Evolutionary conservation across 2,888 invertebrate species (phyloP).

Genomic region (Drosophila maculinotata): DNA sequence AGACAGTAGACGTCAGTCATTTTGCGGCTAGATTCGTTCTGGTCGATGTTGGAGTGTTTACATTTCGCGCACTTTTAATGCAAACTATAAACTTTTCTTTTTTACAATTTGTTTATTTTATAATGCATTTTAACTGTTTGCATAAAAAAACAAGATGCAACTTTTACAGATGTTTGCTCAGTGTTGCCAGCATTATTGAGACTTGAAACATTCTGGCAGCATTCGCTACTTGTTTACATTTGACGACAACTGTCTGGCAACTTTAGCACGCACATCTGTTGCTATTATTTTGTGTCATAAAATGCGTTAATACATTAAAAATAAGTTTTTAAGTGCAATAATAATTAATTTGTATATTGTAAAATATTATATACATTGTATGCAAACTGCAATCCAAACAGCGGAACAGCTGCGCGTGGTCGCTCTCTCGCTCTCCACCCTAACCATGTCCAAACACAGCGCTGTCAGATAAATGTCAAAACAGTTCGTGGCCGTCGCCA

Average conservation of each 20-base stretch:
- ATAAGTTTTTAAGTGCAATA: neutral
- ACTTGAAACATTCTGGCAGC: slow-evolving; percentile 20
- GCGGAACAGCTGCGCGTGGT: slow-evolving; percentile 28
- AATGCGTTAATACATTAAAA: slow-evolving; percentile 2
- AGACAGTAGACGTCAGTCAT: slow-evolving; percentile 85
- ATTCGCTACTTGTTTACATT: slow-evolving; percentile 38
- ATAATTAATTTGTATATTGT: neutral
- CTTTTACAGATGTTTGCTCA: slow-evolving; percentile 43
- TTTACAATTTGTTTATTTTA: slow-evolving; percentile 28
- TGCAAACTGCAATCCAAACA: neutral
- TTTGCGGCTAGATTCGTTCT: slow-evolving; percentile 23
- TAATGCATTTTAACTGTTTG: slow-evolving; percentile 40
- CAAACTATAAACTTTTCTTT: neutral
- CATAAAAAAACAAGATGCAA: slow-evolving; percentile 41
- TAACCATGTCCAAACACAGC: neutral
- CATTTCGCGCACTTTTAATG: slow-evolving; percentile 24
- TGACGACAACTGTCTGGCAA: slow-evolving; percentile 25
- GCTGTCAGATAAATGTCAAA: slow-evolving; percentile 76
- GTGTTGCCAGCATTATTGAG: slow-evolving; percentile 33
- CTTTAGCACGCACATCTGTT: slow-evolving; percentile 30
- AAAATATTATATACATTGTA: neutral
- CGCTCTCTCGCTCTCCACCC: neutral
- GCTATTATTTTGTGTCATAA: slow-evolving; percentile 1
- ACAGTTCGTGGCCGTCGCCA: slow-evolving; percentile 61
- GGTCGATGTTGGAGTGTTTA: slow-evolving; percentile 13